phyloP scores from a whole-genome alignment of 1,140 invertebrate species.

The Periplaneta americana region DNA sequence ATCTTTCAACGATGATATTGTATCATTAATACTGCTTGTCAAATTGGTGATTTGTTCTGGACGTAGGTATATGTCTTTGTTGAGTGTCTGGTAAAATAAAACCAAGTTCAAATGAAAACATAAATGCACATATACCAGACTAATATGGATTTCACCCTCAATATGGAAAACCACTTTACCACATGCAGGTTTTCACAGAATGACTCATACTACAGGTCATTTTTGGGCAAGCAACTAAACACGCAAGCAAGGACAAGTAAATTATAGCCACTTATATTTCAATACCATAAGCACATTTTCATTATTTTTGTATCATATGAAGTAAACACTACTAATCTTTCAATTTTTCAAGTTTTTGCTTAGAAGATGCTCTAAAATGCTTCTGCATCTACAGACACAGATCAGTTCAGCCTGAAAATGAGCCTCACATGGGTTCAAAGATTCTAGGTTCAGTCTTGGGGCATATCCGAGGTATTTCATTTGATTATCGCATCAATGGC shows the following conservation, averaged over 20 bases:
- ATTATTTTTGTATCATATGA: no score
- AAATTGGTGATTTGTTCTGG: slow-evolving; percentile 82
- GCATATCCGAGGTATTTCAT: no score
- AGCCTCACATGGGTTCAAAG: no score
- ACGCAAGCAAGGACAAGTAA: not conserved
- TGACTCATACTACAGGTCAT: not conserved
- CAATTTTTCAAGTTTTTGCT: no score
- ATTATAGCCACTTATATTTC: no score
- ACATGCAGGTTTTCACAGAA: not conserved
- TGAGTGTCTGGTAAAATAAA: slow-evolving; percentile 41
- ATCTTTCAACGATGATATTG: slow-evolving; percentile 79
- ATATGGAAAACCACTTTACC: not conserved
- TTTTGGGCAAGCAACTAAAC: not conserved
- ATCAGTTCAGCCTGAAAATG: no score
- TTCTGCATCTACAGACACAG: no score
- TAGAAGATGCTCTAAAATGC: no score
- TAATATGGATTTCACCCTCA: not conserved
- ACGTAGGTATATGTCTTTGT: slow-evolving; percentile 59
- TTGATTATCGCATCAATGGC: no score
- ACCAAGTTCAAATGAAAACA: not conserved
- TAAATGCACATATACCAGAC: not conserved
- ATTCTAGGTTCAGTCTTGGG: no score
- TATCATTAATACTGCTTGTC: slow-evolving; percentile 77
- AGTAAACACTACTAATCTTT: no score
- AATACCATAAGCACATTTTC: no score